phyloP scores from a whole-genome alignment of 2,888 invertebrate species.

The Polyommatus icarus region DNA sequence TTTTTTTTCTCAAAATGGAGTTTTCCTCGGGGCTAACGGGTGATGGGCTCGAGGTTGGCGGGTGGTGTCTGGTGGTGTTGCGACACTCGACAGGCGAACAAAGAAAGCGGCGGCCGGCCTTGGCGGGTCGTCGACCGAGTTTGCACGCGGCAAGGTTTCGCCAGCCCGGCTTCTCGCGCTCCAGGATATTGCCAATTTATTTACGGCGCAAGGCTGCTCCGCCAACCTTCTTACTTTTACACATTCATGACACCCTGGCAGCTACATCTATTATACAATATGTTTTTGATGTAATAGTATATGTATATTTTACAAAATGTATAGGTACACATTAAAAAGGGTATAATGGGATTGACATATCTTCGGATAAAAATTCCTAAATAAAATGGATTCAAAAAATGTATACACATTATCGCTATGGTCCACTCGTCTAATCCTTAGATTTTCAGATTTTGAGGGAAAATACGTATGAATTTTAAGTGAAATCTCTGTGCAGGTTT shows the following conservation, averaged over 20 bases:
- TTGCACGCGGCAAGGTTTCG: constrained; percentile 80
- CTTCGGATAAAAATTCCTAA: too few relatives aligned
- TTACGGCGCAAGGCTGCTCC: constrained; percentile 74
- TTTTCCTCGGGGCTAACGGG: constrained; percentile 43
- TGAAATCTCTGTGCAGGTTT: too few relatives aligned
- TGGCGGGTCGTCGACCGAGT: constrained; percentile 78
- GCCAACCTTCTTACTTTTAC: constrained; percentile 69
- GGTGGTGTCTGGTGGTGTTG: constrained; percentile 52
- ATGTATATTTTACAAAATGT: neutral
- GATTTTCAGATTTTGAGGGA: too few relatives aligned
- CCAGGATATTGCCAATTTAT: constrained; percentile 78
- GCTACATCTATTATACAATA: neutral
- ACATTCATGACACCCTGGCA: constrained; percentile 21
- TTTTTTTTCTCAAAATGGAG: constrained; percentile 26
- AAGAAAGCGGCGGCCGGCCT: constrained; percentile 77
- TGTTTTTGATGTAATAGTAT: neutral
- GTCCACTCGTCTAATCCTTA: too few relatives aligned
- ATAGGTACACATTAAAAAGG: too few relatives aligned
- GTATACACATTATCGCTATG: too few relatives aligned
- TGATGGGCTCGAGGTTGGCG: constrained; percentile 67
- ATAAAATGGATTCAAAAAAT: too few relatives aligned
- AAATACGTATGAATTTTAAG: too few relatives aligned
- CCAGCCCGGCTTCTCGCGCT: constrained; percentile 78
- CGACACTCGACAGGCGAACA: constrained; percentile 66
- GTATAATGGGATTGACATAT: too few relatives aligned